These are phyloP conservation scores for Felis catus DNA, from an alignment of 2,113 vertebrate species.

Conservation along the genomic window DNA sequence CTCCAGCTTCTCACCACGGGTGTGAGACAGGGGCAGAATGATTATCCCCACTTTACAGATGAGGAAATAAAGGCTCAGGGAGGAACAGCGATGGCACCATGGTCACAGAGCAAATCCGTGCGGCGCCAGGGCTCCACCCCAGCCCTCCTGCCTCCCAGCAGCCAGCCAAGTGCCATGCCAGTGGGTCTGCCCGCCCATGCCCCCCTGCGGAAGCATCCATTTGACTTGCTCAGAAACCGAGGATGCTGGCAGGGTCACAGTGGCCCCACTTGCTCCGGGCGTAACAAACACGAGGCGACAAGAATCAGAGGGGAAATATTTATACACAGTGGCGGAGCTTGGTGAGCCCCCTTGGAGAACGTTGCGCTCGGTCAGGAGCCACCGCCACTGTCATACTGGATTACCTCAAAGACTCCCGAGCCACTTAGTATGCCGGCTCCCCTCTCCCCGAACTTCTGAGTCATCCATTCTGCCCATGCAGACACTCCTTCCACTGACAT, in stretches of 20 bases:
- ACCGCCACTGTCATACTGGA: slow-evolving; percentile 79
- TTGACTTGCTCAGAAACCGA: background rate
- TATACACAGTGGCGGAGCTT: slow-evolving; percentile 54
- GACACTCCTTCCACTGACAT: slow-evolving; percentile 85
- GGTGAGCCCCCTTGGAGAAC: slow-evolving; percentile 74
- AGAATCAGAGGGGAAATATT: slow-evolving; percentile 84
- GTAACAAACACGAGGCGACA: slow-evolving; percentile 80
- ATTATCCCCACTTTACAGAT: background rate
- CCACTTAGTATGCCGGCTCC: slow-evolving; percentile 79
- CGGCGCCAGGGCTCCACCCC: background rate
- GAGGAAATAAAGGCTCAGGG: background rate
- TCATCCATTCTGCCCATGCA: slow-evolving; percentile 85
- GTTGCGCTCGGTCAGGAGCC: slow-evolving; percentile 64
- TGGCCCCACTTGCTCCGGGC: slow-evolving; percentile 31
- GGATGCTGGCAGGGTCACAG: rapidly evolving
- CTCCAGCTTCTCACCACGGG: background rate
- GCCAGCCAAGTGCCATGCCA: background rate
- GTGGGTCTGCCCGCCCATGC: rapidly evolving
- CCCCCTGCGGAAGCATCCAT: background rate
- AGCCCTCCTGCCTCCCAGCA: background rate
- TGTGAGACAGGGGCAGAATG: background rate
- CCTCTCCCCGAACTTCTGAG: slow-evolving; percentile 82
- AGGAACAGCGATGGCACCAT: rapidly evolving
- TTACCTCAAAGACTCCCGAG: slow-evolving; percentile 72
- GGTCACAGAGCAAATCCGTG: background rate